Percentiles rank a stretch among this genome's conserved stretches.
Conservation (phyloP, 2,888 invertebrate genomes). For the Sepioteuthis lessoniana region DNA sequence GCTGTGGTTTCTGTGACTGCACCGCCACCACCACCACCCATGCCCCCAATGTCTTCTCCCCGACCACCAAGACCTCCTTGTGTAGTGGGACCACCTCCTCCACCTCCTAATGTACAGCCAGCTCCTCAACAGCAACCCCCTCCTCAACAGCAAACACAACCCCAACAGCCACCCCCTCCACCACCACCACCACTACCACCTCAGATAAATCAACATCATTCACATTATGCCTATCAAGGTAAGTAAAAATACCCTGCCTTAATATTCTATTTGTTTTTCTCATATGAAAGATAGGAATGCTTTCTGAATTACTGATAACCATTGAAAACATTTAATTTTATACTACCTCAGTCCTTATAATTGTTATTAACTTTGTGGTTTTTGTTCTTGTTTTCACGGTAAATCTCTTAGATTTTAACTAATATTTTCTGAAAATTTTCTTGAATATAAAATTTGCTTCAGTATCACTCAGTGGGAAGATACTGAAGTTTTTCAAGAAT, state of each 20-base stretch:
- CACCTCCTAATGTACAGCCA: not conserved
- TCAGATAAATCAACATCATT: constrained; percentile 48
- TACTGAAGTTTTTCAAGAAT: too few species aligned
- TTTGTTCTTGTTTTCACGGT: too few species aligned
- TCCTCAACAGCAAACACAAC: constrained; percentile 34
- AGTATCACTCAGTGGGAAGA: too few species aligned
- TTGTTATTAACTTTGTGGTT: too few species aligned
- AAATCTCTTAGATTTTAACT: too few species aligned
- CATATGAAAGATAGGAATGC: too few species aligned
- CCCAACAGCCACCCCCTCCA: constrained; percentile 50
- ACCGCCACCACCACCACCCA: constrained; percentile 50
- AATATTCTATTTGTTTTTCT: not conserved
- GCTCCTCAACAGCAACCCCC: constrained; percentile 49
- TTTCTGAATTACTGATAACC: too few species aligned
- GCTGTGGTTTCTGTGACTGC: constrained; percentile 45
- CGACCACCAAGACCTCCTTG: constrained; percentile 47
- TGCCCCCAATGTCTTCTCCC: constrained; percentile 39
- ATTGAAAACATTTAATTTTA: too few species aligned
- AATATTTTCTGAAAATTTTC: too few species aligned
- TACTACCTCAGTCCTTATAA: too few species aligned
- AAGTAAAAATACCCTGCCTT: not conserved
- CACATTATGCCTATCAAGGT: constrained; percentile 48
- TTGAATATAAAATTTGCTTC: too few species aligned
- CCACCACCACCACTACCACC: constrained; percentile 48
- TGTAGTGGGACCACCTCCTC: constrained; percentile 47